Evolutionary conservation across 2,797 vertebrate genomes (phyloP), one percentile per base, ranked within the genome.

Genomic region (Ficedula albicollis): DNA sequence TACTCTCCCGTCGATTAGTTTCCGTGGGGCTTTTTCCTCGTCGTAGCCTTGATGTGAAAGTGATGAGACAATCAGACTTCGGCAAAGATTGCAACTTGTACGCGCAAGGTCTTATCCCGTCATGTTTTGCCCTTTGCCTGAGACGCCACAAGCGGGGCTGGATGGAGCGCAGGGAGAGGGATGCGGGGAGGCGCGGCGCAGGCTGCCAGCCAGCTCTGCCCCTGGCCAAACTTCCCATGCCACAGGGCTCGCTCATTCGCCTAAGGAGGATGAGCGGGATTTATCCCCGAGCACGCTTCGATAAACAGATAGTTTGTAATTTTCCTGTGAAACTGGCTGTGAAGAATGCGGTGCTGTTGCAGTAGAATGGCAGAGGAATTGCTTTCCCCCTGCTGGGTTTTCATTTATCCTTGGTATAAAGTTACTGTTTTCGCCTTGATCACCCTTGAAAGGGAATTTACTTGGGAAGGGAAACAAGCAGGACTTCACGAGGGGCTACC

Each of bases 311-410:
- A 73, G 43, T 46, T 55, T 59, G 73, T 76, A 55, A 83, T 90
- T 95, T 90, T 84, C 85, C 43, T 21, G n/a, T 86, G 91, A 96
- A 95, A 68, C 49, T 44, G 54, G 9, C 15, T 75, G 73, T 89
- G 69, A 83, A 83, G 63, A 58, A 68, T 56, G 59, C 3, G 36
- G 16, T 69, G 67, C 55, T 76, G 55, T 73, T 86, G 82, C 79
- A 64, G 78, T 63, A 83, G 21, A 72, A 72, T 1, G 3, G 46
- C 54, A 88, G 55, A 76, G 32, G 68, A 83, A 55, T 55, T 63
- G 39, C 56, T 72, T 68, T 49, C 30, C 5, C 36, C 0, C 0
- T 13, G 4, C 26, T 32, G 30, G 6, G 0, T 67, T 90, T 66
- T 36, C 74, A 15, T 83, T 79, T 92, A 43, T 76, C 43, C 86